These are phyloP conservation scores for Corythornis vintsioides DNA, from an alignment of 2,113 vertebrate genomes.

Conservation along the genomic window DNA sequence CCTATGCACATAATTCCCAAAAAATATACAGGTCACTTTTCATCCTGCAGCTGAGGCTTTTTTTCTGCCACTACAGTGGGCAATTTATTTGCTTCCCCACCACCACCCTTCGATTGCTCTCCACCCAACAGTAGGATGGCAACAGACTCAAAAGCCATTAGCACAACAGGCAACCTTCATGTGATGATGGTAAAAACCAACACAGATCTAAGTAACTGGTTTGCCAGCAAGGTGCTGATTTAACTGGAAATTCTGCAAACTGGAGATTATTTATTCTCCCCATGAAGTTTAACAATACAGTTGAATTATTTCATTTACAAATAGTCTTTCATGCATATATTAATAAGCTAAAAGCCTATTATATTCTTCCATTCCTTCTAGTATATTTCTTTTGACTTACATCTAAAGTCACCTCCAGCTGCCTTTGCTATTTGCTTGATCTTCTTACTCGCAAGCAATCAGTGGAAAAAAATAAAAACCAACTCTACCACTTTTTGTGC, in stretches of 20 bases:
- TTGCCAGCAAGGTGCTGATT: background rate
- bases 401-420: constrained; percentile 1
- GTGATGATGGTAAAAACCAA: background rate
- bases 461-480: background rate
- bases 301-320: background rate
- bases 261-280: background rate
- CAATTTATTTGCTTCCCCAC: background rate
- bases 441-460: background rate
- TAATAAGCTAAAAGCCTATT: background rate
- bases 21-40: background rate
- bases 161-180: background rate
- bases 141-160: background rate
- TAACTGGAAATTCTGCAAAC: background rate
- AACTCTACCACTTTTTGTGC: background rate
- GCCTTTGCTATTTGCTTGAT: background rate
- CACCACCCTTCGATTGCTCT: background rate
- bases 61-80: background rate
- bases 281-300: background rate
- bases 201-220: background rate
- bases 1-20: background rate
- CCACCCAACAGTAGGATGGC: background rate
- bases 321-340: background rate
- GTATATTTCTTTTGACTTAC: background rate
- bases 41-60: background rate
- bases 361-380: background rate